A percentile compares a stretch with the other conserved stretches of the same genome.
These are phyloP conservation scores for human (Homo sapiens) DNA, from an alignment of 2,113 vertebrate species.

Conservation along the genomic window GRCh38 chr7:129353501-129354000, in stretches of 20 bases:
- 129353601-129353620: background rate
- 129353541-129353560: background rate
- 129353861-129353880: background rate
- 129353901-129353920: background rate
- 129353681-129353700: conserved; percentile 1
- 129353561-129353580: background rate
- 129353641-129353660: background rate
- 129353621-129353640: background rate
- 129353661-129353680: background rate
- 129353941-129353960: background rate
- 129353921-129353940: background rate
- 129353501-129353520: conserved; percentile 19
- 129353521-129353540: background rate
- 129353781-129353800: background rate
- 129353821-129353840: background rate
- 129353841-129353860: background rate
- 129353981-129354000: background rate
- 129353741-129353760: background rate
- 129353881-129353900: conserved; percentile 16
- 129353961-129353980: background rate
- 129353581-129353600: conserved; percentile 11
- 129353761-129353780: background rate
- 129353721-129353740: conserved; percentile 5
- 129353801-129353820: conserved; percentile 8
- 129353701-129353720: background rate